Conservation (phyloP, 2,888 invertebrate species). For the Lasius fuliginosus region DNA sequence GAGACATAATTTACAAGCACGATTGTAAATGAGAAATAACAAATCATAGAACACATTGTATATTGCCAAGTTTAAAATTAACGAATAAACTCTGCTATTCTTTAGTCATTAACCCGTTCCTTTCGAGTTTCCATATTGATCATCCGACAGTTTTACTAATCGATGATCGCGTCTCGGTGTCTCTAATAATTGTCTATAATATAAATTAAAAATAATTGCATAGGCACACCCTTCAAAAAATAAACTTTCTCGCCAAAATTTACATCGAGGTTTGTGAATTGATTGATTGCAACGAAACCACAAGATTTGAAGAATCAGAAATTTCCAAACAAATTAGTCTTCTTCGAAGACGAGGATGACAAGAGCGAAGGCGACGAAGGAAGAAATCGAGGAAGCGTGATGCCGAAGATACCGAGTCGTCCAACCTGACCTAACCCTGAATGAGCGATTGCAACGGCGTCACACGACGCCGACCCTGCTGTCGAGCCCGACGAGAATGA, state of each 20-base stretch:
- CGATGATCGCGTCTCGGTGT: not conserved
- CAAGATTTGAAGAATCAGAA: not conserved
- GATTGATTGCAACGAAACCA: not conserved
- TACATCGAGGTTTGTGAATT: not conserved
- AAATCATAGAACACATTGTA: not conserved
- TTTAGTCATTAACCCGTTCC: not conserved
- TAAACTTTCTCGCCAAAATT: not conserved
- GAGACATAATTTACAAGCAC: not conserved
- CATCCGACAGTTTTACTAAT: not conserved
- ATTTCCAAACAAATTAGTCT: not conserved
- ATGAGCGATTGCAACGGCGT: constrained; percentile 79
- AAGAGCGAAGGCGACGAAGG: constrained; percentile 10
- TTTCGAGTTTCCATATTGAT: not conserved
- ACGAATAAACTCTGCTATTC: not conserved
- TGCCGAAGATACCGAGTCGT: constrained; percentile 33
- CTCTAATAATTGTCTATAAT: not conserved
- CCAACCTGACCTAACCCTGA: constrained; percentile 71
- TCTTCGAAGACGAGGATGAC: not conserved
- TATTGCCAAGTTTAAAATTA: constrained; percentile 13
- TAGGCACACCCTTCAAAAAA: not conserved
- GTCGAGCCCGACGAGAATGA: constrained; percentile 77
- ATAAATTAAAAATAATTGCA: not conserved
- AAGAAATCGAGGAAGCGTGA: constrained; percentile 2
- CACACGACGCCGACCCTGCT: constrained; percentile 77
- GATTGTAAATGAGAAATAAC: not conserved